Evolutionary conservation across 2,888 invertebrate genomes (phyloP).

Genomic region (Diaperis boleti): DNA sequence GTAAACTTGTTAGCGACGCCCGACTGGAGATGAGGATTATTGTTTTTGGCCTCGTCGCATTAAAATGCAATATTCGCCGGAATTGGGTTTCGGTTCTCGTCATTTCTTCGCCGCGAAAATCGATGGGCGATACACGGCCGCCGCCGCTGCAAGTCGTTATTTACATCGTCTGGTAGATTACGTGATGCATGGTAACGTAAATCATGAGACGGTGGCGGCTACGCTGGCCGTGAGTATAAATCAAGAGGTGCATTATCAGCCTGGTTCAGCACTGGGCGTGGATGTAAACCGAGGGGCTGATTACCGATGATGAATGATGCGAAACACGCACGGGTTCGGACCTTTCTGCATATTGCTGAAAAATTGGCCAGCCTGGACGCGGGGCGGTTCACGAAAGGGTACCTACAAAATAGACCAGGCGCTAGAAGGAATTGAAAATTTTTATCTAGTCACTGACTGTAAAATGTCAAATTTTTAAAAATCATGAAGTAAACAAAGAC

Average conservation of each 20-base stretch:
- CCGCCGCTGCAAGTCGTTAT: conserved; percentile 30
- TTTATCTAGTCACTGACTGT: too few species aligned
- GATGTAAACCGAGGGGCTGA: conserved; percentile 45
- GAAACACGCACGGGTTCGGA: conserved; percentile 1
- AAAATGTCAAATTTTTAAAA: too few species aligned
- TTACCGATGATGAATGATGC: conserved; percentile 53
- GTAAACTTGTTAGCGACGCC: conserved; percentile 34
- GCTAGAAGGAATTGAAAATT: too few species aligned
- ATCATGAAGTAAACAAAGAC: too few species aligned
- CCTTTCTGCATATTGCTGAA: conserved; percentile 27
- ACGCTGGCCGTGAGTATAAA: conserved; percentile 40
- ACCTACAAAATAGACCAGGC: too few species aligned
- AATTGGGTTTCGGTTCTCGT: neutral
- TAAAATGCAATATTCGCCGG: conserved; percentile 31
- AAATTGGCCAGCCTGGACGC: too few species aligned
- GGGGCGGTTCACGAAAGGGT: too few species aligned
- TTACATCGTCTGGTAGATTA: conserved; percentile 33
- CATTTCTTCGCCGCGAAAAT: too few species aligned
- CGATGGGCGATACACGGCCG: too few species aligned
- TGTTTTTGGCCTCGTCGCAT: conserved; percentile 32
- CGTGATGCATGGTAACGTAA: conserved; percentile 47
- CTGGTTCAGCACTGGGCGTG: conserved; percentile 46
- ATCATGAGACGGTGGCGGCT: conserved; percentile 42
- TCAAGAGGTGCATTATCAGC: conserved; percentile 48
- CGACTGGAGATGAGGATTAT: conserved; percentile 39